These are phyloP conservation scores for Otolemur garnettii DNA, from an alignment of 2,113 vertebrate genomes.

Conservation along the genomic window DNA sequence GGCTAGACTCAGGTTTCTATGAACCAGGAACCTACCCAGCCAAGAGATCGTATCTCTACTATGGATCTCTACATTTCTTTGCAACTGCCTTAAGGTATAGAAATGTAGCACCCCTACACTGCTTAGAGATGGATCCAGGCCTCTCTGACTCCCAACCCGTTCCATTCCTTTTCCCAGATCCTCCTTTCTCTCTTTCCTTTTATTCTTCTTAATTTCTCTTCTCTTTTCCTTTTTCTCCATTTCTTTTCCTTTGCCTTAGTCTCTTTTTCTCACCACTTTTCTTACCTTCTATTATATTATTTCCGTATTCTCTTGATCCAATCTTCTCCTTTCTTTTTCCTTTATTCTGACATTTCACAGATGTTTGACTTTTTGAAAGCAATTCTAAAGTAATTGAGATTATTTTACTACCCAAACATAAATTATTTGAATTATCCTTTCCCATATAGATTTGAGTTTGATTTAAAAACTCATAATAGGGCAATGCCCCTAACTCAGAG, in stretches of 20 bases:
- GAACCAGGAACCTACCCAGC: neutral
- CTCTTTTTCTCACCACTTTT: neutral
- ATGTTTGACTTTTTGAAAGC: neutral
- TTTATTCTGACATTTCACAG: neutral
- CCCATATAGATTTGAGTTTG: neutral
- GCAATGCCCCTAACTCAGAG: too few species aligned
- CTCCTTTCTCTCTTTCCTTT: neutral
- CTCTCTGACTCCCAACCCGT: neutral
- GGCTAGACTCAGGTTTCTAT: neutral
- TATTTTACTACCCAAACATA: neutral
- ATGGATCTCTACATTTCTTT: neutral
- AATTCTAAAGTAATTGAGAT: neutral
- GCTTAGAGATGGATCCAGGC: neutral
- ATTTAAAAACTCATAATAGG: neutral
- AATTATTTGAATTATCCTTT: neutral
- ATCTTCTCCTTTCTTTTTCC: neutral
- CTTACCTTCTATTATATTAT: neutral
- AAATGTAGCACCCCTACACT: neutral
- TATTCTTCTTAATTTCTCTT: neutral
- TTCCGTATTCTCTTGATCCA: too few species aligned
- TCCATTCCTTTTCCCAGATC: too few species aligned
- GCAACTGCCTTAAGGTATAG: neutral
- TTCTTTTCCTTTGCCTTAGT: neutral
- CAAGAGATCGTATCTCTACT: neutral
- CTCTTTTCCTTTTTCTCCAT: neutral